Evolutionary conservation across 2,888 invertebrate species (phyloP), one percentile per base, ranked within the genome.

Genomic region (Lasioglossum leucozonium): DNA sequence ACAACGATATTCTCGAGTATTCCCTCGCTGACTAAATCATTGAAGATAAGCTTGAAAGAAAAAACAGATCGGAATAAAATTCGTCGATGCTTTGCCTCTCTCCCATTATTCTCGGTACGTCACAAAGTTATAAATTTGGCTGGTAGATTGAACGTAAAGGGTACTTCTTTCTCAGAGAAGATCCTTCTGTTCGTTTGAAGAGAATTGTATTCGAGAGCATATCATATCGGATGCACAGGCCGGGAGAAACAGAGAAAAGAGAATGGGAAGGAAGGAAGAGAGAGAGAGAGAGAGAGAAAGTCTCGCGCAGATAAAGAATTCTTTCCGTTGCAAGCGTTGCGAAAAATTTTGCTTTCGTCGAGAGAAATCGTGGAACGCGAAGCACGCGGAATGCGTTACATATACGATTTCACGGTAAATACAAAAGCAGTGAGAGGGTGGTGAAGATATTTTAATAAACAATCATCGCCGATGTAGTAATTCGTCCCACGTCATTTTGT

Each of bases 201-300:
- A 42, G 82, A 81, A 86, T 72, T 86, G 84, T 84, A 81, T 81
- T 62, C 75, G 75, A 78, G 77, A 76, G 72, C 69, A 44, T 67
- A 72, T 79, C 77, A 51, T 82, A 75, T 65, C 69, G 72, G 69
- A 79, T 85, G 77, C 81, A 69, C 77, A 65, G 47, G 51, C 55
- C 2, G 37, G 22, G 8, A 6, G 13, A 18, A 8, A 13, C 18
- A 62, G 62, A 42, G 13, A 51, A 51, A 69, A 73, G 55, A 74
- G 65, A 42, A 6, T 18, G 18, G 69, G 18, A 4, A 71, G 62
- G 26, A 69, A 8, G n/a, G 16, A 8, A 11, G 65, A 67, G 18
- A 44, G n/a, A 62, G 30, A 10, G 16, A 22, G 10, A 37, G 18
- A 69, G 58, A 72, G 44, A 77, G 4, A 22, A 37, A 37, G 37